A percentile compares a stretch with the other conserved stretches of the same genome.
phyloP scores from a whole-genome alignment of 1,140 invertebrate genomes.

The Trachymyrmex cornetzi region DNA sequence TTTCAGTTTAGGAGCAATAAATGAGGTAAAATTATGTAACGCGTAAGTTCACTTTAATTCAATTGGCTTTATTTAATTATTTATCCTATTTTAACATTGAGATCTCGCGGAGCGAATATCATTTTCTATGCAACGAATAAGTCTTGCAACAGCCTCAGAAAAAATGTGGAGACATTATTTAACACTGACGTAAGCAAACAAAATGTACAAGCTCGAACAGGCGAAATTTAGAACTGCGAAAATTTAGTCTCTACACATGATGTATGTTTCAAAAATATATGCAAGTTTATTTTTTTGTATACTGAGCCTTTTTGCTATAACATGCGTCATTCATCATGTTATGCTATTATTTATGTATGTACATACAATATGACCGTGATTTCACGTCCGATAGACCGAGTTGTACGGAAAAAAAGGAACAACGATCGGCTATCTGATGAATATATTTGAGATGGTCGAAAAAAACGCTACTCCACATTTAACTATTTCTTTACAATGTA shows the following conservation, averaged over 20 bases:
- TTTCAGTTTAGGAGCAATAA: neutral
- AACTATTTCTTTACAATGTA: slow-evolving; percentile 51
- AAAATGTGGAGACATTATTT: neutral
- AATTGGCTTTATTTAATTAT: neutral
- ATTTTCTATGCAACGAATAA: neutral
- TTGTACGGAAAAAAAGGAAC: slow-evolving; percentile 9
- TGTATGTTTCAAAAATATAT: neutral
- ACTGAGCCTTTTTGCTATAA: slow-evolving; percentile 26
- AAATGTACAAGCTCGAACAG: neutral
- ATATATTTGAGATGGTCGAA: slow-evolving; percentile 5
- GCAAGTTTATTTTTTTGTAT: slow-evolving; percentile 49
- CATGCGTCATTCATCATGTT: slow-evolving; percentile 45
- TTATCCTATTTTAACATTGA: neutral
- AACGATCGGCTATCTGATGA: slow-evolving; percentile 4
- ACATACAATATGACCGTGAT: slow-evolving; percentile 23
- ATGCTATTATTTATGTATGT: slow-evolving; percentile 71
- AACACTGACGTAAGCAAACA: neutral
- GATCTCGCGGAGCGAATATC: neutral
- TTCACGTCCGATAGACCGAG: slow-evolving; percentile 1
- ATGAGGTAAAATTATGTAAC: neutral
- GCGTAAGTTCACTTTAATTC: neutral
- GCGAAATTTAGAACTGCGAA: neutral
- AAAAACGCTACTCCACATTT: slow-evolving; percentile 42
- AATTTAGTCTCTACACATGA: neutral
- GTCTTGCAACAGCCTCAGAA: neutral